A percentile compares a stretch with the other conserved stretches of the same genome.
Conservation (phyloP, 2,113 vertebrate species). For the Pluvialis apricaria region DNA sequence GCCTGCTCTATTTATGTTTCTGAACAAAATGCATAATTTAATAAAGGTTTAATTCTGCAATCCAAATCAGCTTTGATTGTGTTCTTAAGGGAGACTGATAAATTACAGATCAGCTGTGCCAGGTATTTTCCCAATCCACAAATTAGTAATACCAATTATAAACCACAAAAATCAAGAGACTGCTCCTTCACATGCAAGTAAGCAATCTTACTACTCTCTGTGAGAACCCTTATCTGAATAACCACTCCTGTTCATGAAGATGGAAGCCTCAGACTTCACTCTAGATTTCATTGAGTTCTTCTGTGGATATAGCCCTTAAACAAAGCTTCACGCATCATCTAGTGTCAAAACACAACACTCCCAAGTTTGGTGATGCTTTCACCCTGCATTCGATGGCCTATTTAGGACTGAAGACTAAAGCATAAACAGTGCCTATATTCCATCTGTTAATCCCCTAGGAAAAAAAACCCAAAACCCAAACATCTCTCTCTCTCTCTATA, state of each 20-base stretch:
- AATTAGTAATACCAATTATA: background rate
- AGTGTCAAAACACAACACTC: background rate
- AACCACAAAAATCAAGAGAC: background rate
- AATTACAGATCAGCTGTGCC: background rate
- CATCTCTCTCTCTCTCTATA: background rate
- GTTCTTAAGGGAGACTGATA: background rate
- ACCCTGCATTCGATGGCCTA: background rate
- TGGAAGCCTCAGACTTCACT: background rate
- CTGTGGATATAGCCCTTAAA: background rate
- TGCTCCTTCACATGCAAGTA: background rate
- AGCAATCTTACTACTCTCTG: background rate
- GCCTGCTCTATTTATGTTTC: background rate
- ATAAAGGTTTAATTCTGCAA: background rate
- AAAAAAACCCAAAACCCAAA: background rate
- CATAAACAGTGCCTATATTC: background rate
- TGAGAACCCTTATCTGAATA: background rate
- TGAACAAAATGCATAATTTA: background rate
- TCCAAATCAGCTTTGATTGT: background rate
- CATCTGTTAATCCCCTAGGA: background rate
- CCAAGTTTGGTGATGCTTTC: background rate
- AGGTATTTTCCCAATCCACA: background rate
- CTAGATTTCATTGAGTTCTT: background rate
- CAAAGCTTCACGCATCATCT: background rate
- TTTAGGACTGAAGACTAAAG: background rate
- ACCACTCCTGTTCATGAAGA: background rate